Evolutionary conservation across 2,113 vertebrate species (phyloP).

Genomic region (Triplophysa siluroides): DNA sequence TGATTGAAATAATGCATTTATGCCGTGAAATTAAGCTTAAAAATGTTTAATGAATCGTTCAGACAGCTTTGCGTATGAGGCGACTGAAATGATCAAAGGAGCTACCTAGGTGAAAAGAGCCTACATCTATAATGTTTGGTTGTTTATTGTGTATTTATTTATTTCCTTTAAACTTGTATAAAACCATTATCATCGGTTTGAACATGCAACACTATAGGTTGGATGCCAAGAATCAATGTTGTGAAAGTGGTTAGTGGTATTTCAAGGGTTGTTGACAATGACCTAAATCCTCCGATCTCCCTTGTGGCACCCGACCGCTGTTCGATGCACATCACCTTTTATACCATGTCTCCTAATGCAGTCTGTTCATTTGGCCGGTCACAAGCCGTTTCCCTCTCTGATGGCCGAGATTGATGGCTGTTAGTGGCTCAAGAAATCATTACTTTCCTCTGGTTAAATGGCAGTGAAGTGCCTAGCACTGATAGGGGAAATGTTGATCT

Average conservation of each 20-base stretch:
- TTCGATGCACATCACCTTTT: constrained; percentile 24
- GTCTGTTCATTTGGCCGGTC: constrained; percentile 36
- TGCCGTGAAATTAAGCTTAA: constrained; percentile 63
- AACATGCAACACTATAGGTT: not conserved
- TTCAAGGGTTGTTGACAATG: not conserved
- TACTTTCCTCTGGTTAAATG: constrained; percentile 33
- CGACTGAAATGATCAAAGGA: constrained; percentile 55
- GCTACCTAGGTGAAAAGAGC: not conserved
- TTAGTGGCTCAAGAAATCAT: constrained; percentile 52
- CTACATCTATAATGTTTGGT: not conserved
- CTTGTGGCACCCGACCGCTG: not conserved
- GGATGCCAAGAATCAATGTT: not conserved
- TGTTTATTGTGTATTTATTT: not conserved
- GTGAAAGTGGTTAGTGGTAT: constrained; percentile 1
- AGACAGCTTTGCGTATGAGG: constrained; percentile 53
- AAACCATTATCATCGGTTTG: no score
- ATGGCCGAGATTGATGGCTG: constrained; percentile 48
- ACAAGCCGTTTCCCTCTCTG: constrained; percentile 21
- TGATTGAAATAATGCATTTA: constrained; percentile 70
- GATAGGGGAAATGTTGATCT: constrained; percentile 58
- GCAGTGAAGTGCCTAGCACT: constrained; percentile 37
- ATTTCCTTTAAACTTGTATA: not conserved
- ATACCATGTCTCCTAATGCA: constrained; percentile 19
- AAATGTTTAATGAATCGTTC: constrained; percentile 58
- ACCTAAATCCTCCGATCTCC: constrained; percentile 3